These are phyloP conservation scores for Cyprinodon variegatus DNA, from an alignment of 2,113 vertebrate species.

Conservation along the genomic window DNA sequence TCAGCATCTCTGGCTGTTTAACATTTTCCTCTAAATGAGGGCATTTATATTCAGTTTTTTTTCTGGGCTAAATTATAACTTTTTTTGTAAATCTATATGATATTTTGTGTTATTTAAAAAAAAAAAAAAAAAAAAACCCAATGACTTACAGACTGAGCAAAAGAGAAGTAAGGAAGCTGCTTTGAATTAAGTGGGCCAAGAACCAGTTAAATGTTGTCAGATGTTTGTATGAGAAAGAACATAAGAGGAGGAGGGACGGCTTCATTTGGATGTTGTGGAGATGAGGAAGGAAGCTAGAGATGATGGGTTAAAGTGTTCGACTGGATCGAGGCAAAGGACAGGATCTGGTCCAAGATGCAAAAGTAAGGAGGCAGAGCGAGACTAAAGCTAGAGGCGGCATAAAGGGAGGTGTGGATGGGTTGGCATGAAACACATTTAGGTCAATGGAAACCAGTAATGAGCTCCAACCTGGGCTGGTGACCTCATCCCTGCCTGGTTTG, in stretches of 20 bases:
- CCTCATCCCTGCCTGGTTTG: slow-evolving; percentile 45
- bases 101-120: neutral
- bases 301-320: slow-evolving; percentile 6
- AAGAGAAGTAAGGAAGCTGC: slow-evolving; percentile 31
- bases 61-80: neutral
- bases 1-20: slow-evolving; percentile 3
- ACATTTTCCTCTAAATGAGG: neutral
- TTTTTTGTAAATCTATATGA: neutral
- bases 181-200: slow-evolving; percentile 43
- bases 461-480: slow-evolving; percentile 51
- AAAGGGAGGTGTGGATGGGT: slow-evolving; percentile 17
- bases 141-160: neutral
- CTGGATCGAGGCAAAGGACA: slow-evolving; percentile 15
- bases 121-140: too few relatives aligned
- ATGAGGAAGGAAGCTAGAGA: slow-evolving; percentile 9
- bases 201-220: slow-evolving; percentile 56
- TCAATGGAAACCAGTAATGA: slow-evolving; percentile 66
- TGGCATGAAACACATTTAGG: slow-evolving; percentile 51
- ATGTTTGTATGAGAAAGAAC: slow-evolving; percentile 52
- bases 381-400: slow-evolving; percentile 3
- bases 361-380: slow-evolving; percentile 22
- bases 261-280: slow-evolving; percentile 4
- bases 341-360: slow-evolving; percentile 5
- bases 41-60: too few relatives aligned
- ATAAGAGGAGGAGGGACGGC: neutral